Evolutionary conservation across 2,888 invertebrate species (phyloP), one percentile per base, ranked within the genome.

Genomic region (Leptopilina syphax): DNA sequence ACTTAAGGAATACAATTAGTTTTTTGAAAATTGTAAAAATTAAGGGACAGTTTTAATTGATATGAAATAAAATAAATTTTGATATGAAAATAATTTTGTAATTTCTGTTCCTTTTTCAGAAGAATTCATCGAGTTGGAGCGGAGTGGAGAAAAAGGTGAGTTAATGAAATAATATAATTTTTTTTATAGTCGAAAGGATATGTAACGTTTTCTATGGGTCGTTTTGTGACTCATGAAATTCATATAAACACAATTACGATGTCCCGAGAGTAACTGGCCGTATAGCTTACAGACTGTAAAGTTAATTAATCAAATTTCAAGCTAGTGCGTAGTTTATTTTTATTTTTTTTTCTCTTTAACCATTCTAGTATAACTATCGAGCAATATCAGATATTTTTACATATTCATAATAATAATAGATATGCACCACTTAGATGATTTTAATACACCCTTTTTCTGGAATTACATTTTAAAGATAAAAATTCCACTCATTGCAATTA

Each of bases 191-290:
- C 6, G 60, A 68, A 12, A 47, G 50, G 6, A 18, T 10, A 24
- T 68, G 47, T 47, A 68, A 68, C n/a, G 50, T 68, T 68, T 24
- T 24, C 50, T 50, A 68, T 50, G 27, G 18, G 10, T 18, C 24
- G 6, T 68, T 68, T 47, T 68, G 50, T 24, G 47, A 12, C 24
- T 12, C 50, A 50, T 68, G 24, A 68, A 68, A 68, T 68, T 50
- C 68, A 68, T 24, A 68, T 50, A 50, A 68, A 68, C 12, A 47
- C 68, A 68, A 68, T 68, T 50, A 68, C 68, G 12, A 68, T 24
- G 68, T 50, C 68, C 47, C 50, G 18, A 47, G 67, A 41, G 67
- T 67, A 67, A 67, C 67, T n/a, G 44, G 47, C 47, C 67, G 47
- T 47, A 24, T 68, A 24, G 50, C 50, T 68, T 50, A 68, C 50